Base-by-base conservation (phyloP, 92 coral and sea anemone genomes). In the Desmophyllum pertusum region DNA sequence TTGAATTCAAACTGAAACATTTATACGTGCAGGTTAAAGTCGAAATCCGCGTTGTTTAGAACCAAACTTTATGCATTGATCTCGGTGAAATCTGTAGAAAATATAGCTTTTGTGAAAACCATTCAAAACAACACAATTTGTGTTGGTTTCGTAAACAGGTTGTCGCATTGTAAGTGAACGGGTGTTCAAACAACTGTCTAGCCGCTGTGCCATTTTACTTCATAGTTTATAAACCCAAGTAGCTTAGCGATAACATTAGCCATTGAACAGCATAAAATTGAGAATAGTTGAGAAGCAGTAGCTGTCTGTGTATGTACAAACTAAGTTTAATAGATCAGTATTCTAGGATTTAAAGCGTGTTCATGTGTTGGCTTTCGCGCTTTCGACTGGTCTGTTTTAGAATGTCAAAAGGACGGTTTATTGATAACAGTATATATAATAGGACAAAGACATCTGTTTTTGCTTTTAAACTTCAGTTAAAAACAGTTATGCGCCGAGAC, bases 401-500 rank as follows among this genome's bases (percentile, higher is more conserved):
- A 67, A 42, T 33, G 31, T 18, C 41, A 51, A 75, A 52, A 35
- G 31, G 27, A 8, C 76, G 84, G n/a, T 46, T 80, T 66, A 23
- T 39, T 5, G 40, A 77, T 33, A 61, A 61, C 69, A 59, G n/a
- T n/a, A n/a, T n/a, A n/a, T n/a, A n/a, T n/a, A n/a, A 59, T n/a
- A 39, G 25, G 6, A 61, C 21, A 76, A 30, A 31, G 51, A 39
- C 84, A 43, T 79, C 63, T 43, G 75, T 45, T 66, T 79, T 79
- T 65, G 73, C 23, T 31, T 50, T 67, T 11, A 11, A 36, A 37
- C 65, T 39, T 80, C 51, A 43, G 31, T 57, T 59, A 33, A 67
- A 66, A 80, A 67, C 43, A 80, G 84, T 51, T 48, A 25, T 64
- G 76, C 66, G 19, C 62, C 72, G 84, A 55, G 38, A 80, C 68